Evolutionary conservation across 2,888 invertebrate species (phyloP), one percentile per base, ranked within the genome.

Genomic region (Cryptosula pallasiana): DNA sequence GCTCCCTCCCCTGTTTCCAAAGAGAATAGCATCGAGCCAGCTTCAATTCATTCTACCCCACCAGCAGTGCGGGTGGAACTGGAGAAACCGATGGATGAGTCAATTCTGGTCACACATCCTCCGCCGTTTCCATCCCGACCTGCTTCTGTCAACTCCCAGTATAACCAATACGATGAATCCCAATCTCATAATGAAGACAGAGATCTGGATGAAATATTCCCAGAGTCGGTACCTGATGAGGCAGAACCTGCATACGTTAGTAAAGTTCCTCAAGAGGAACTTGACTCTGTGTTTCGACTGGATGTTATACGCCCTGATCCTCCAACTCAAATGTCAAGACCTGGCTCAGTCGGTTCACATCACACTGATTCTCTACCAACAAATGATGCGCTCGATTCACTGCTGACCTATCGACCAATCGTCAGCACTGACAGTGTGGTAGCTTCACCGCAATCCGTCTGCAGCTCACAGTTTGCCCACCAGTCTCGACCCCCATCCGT

Each of bases 181-280:
- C 57, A 57, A 23, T 9, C 57, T 5, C 57, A 57, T 57, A 5
- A 57, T 57, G 25, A 57, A 5, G 25, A 57, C 25, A 25, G 5
- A n/a, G 57, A 57, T 25, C 25, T 57, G 25, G 57, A 57, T 57
- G 57, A 57, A 5, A 57, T 57, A 57, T 57, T 57, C n/a, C 57
- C 57, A n/a, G 57, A 57, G n/a, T 13, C n/a, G 5, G 23, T 25
- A n/a, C 5, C 16, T 13, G 57, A 57, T 16, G 57, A n/a, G 25
- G 20, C 16, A 13, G 57, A 57, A 5, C 9, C 5, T 13, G 5
- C 16, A 13, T 57, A n/a, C n/a, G 57, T 57, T 5, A 57, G 57
- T 5, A 13, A 57, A 23, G n/a, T 16, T 25, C 57, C 13, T 23
- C 35, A 32, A 25, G n/a, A 32, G 32, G 35, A 69, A 25, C 35